Percentiles rank a stretch among this genome's conserved stretches.
Conservation (phyloP, 1,140 invertebrate species). For the Drosophila pseudoobscura region DNA sequence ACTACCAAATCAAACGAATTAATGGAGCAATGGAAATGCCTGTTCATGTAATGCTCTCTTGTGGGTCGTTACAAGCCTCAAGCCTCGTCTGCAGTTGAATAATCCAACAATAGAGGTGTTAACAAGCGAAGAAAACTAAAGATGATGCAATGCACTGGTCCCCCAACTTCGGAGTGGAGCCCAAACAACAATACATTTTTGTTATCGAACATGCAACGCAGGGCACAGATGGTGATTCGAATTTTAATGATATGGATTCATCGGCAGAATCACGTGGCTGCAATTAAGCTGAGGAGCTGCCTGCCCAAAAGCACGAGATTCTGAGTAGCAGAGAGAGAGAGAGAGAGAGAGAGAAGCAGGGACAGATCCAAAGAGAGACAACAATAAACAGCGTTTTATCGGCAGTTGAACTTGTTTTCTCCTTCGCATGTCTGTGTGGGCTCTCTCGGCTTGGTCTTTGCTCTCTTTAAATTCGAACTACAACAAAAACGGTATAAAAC, state of each 20-base stretch:
- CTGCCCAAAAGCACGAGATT: constrained; percentile 41
- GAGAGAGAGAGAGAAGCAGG: neutral
- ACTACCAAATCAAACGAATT: no score
- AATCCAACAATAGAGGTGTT: no score
- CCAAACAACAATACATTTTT: neutral
- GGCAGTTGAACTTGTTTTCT: constrained; percentile 70
- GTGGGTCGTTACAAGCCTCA: no score
- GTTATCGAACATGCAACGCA: constrained; percentile 37
- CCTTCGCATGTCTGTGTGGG: constrained; percentile 10
- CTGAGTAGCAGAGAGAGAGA: neutral
- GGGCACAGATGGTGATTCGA: constrained; percentile 23
- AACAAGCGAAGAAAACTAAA: neutral
- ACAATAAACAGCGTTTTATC: constrained; percentile 39
- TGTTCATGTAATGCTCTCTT: no score
- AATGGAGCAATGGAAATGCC: no score
- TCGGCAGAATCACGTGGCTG: constrained; percentile 42
- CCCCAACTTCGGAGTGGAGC: constrained; percentile 5
- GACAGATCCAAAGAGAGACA: neutral
- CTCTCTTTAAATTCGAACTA: constrained; percentile 61
- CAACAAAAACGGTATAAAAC: no score
- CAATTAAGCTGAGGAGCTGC: constrained; percentile 31
- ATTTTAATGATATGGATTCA: constrained; percentile 31
- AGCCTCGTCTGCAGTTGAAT: no score
- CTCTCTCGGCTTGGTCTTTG: constrained; percentile 35
- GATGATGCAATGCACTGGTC: constrained; percentile 38